phyloP scores from a whole-genome alignment of 2,113 vertebrate genomes.

The Zeus faber region DNA sequence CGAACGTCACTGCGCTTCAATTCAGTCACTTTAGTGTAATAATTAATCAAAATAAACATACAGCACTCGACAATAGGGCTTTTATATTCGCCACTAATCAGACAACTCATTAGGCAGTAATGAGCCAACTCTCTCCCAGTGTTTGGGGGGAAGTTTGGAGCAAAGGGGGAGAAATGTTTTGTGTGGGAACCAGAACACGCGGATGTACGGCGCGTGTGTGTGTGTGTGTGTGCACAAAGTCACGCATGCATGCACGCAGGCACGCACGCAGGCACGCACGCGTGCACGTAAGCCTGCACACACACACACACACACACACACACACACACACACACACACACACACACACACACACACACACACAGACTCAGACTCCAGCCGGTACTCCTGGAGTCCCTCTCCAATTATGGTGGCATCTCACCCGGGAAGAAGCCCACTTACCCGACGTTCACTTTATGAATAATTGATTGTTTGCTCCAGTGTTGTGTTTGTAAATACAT shows the following conservation, averaged over 20 bases:
- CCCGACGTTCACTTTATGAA: constrained; percentile 68
- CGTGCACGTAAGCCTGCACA: constrained; percentile 16
- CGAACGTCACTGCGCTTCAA: constrained; percentile 50
- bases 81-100: constrained; percentile 72
- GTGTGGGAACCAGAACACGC: too few species aligned
- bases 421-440: constrained; percentile 73
- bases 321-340: constrained; percentile 8
- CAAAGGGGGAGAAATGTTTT: constrained; percentile 47
- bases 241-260: background rate
- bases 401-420: constrained; percentile 75
- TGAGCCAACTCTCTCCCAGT: constrained; percentile 61
- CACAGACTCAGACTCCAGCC: constrained; percentile 34
- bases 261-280: background rate
- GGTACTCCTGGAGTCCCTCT: constrained; percentile 63
- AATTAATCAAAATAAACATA: constrained; percentile 77
- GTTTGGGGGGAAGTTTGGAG: constrained; percentile 50
- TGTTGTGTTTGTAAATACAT: constrained; percentile 71
- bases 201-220: too few species aligned
- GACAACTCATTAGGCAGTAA: constrained; percentile 76
- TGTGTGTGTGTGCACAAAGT: background rate
- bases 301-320: constrained; percentile 16
- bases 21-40: constrained; percentile 66
- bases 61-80: constrained; percentile 64
- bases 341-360: constrained; percentile 18
- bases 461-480: constrained; percentile 75